These are phyloP conservation scores for Rhinolophus ferrumequinum DNA, from an alignment of 2,113 vertebrate species.

Conservation along the genomic window DNA sequence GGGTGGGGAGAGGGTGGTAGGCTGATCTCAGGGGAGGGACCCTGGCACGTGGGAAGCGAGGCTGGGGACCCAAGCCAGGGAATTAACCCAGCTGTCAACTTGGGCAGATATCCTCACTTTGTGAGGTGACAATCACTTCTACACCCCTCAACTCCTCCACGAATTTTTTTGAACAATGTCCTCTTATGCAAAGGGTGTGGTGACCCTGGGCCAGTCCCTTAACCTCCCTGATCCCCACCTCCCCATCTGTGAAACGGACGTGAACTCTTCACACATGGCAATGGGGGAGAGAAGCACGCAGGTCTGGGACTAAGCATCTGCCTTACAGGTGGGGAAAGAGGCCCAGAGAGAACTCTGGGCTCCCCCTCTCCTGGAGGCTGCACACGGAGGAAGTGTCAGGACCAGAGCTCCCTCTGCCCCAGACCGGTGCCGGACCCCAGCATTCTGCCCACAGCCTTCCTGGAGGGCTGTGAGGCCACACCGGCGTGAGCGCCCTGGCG, in stretches of 20 bases:
- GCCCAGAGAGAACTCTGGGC: not conserved
- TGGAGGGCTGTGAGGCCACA: not conserved
- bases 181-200: not conserved
- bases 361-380: not conserved
- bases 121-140: not conserved
- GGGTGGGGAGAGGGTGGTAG: not conserved
- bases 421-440: not conserved
- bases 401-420: not conserved
- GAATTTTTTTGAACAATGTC: not conserved
- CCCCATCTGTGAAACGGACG: not conserved
- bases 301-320: not conserved
- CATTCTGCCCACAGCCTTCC: not conserved
- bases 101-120: not conserved
- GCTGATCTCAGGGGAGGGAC: not conserved
- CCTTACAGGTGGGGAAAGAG: not conserved
- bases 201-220: not conserved
- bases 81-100: not conserved
- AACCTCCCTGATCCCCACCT: not conserved
- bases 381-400: not conserved
- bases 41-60: not conserved
- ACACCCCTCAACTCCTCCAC: rapidly evolving
- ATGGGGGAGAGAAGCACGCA: not conserved
- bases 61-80: not conserved
- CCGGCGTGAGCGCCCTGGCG: not conserved
- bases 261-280: not conserved